Conservation (phyloP, 2,888 invertebrate genomes). For the Julus scandinavius region DNA sequence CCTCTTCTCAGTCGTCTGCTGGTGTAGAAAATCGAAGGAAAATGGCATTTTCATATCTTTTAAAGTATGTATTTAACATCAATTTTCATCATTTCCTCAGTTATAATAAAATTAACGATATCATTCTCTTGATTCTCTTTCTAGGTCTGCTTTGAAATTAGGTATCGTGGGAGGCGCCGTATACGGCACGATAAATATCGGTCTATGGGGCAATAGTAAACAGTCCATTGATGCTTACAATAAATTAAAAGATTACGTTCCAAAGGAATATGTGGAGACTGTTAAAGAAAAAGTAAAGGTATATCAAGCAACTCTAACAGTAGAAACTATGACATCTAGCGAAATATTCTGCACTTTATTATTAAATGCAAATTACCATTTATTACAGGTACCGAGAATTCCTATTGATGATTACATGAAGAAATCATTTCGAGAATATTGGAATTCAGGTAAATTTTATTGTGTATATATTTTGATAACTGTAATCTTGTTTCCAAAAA, state of each 20-base stretch:
- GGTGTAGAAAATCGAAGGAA: background rate
- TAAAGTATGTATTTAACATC: constrained; percentile 37
- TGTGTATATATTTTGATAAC: too few relatives aligned
- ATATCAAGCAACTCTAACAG: background rate
- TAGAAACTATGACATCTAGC: background rate
- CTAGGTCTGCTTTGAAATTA: constrained; percentile 54
- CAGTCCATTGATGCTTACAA: constrained; percentile 47
- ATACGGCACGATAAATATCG: constrained; percentile 53
- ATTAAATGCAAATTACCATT: background rate
- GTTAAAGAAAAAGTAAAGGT: constrained; percentile 23
- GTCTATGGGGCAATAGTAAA: constrained; percentile 53
- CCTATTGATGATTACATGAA: constrained; percentile 44
- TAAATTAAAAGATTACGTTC: constrained; percentile 12
- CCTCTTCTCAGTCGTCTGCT: background rate
- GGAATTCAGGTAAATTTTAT: constrained; percentile 47
- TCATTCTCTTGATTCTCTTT: background rate
- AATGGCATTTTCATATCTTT: constrained; percentile 51
- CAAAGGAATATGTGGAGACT: background rate
- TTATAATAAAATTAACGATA: background rate
- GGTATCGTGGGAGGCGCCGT: constrained; percentile 50
- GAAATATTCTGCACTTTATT: background rate
- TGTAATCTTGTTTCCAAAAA: too few relatives aligned
- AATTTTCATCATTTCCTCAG: background rate
- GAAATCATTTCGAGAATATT: constrained; percentile 48
- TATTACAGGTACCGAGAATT: constrained; percentile 31